A percentile compares a stretch with the other conserved stretches of the same genome.
Evolutionary conservation across 2,797 vertebrate genomes (phyloP).

Genomic region (Clarias pachynema): DNA sequence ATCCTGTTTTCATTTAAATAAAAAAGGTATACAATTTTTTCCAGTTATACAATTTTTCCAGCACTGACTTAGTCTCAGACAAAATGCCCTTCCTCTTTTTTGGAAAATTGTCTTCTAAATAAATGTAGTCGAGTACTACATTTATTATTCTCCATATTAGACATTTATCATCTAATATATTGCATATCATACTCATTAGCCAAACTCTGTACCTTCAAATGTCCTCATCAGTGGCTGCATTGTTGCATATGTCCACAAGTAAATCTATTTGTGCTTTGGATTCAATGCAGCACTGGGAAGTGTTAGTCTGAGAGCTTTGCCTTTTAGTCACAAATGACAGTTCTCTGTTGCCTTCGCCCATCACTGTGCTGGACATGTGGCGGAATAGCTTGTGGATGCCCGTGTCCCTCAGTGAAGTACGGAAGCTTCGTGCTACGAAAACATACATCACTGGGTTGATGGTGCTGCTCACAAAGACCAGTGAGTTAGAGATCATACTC

Average conservation of each 20-base stretch:
- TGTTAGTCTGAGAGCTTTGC: constrained; percentile 67
- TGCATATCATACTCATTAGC: background rate
- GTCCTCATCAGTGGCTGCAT: constrained; percentile 2
- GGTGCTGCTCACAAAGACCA: constrained; percentile 85
- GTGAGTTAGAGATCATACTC: constrained; percentile 76
- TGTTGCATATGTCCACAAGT: constrained; percentile 68
- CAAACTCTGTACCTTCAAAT: background rate
- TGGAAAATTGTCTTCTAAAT: background rate
- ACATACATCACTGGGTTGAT: constrained; percentile 86
- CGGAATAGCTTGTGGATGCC: constrained; percentile 83
- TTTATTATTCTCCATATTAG: background rate
- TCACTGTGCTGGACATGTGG: constrained; percentile 78
- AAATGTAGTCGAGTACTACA: background rate
- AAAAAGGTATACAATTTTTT: too few species aligned
- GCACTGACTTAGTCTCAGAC: background rate
- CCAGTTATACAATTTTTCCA: background rate
- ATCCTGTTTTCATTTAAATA: too few species aligned
- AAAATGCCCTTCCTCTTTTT: background rate
- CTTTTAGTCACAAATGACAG: constrained; percentile 74
- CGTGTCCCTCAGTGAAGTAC: constrained; percentile 74
- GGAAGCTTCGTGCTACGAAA: constrained; percentile 83
- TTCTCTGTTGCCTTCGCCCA: constrained; percentile 74
- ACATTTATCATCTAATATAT: background rate
- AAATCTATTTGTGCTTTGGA: constrained; percentile 67
- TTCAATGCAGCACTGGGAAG: constrained; percentile 64